A percentile compares a stretch with the other conserved stretches of the same genome.
phyloP scores from a whole-genome alignment of 2,797 vertebrate species.

The Okamejei kenojei region DNA sequence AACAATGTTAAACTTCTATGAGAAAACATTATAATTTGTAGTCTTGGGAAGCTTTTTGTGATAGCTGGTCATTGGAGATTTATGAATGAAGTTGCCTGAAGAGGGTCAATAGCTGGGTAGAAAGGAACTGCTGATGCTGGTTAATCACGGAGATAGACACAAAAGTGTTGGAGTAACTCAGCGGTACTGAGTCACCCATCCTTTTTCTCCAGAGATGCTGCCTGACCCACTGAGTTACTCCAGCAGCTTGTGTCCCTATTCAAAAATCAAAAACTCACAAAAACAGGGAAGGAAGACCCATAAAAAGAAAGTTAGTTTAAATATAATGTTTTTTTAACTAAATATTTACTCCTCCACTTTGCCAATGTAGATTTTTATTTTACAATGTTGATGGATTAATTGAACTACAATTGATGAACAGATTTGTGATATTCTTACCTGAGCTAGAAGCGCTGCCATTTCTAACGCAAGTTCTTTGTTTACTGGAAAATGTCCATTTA shows the following conservation, averaged over 20 bases:
- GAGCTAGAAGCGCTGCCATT: conserved; percentile 86
- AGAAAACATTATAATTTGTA: not conserved
- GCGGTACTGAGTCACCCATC: no score
- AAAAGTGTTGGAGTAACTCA: no score
- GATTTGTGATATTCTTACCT: conserved; percentile 61
- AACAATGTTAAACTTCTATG: not conserved
- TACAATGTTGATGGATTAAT: no score
- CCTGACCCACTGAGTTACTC: no score
- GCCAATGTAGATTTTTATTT: not conserved
- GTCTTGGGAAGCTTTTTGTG: not conserved
- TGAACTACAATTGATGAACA: not conserved
- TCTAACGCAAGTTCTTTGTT: conserved; percentile 94
- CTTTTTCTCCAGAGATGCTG: no score
- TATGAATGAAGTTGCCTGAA: not conserved
- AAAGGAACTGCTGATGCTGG: no score
- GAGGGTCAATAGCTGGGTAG: not conserved
- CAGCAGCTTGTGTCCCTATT: no score
- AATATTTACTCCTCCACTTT: not conserved
- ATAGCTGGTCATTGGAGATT: not conserved
- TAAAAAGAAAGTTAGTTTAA: not conserved
- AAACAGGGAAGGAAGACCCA: not conserved
- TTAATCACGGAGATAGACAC: no score
- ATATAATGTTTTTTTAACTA: not conserved
- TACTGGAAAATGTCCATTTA: conserved; percentile 84
- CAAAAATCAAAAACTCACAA: not conserved